These are phyloP conservation scores for Allygus modestus DNA, from an alignment of 2,888 invertebrate species.

Conservation along the genomic window DNA sequence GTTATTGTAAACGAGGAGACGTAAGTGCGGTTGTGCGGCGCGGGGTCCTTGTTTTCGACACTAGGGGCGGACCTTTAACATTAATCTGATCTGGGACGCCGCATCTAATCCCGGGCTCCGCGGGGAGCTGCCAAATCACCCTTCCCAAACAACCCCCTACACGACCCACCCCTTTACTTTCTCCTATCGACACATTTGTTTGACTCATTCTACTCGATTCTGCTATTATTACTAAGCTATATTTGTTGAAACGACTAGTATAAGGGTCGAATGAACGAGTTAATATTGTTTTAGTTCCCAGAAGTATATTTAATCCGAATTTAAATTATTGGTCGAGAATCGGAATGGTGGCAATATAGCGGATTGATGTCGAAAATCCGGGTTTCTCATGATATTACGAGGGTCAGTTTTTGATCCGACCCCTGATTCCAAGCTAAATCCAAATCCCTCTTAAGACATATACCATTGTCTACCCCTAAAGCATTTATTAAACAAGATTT, in stretches of 20 bases:
- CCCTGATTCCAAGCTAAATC: too few relatives aligned
- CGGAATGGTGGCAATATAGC: too few relatives aligned
- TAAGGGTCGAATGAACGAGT: too few relatives aligned
- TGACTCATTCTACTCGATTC: background rate
- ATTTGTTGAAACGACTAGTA: background rate
- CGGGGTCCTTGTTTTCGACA: background rate
- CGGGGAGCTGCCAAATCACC: constrained; percentile 35
- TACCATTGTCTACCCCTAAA: too few relatives aligned
- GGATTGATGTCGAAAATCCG: too few relatives aligned
- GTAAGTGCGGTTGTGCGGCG: background rate
- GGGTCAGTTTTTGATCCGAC: too few relatives aligned
- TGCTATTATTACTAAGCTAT: background rate
- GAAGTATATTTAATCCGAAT: too few relatives aligned
- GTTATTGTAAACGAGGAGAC: background rate
- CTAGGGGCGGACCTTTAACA: background rate
- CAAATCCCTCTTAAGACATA: too few relatives aligned
- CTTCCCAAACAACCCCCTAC: background rate
- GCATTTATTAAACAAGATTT: too few relatives aligned
- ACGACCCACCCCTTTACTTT: constrained; percentile 9
- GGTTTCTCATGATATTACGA: too few relatives aligned
- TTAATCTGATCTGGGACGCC: constrained; percentile 36
- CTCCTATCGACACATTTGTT: background rate
- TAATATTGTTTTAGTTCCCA: too few relatives aligned
- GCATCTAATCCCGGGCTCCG: constrained; percentile 11
- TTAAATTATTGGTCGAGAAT: too few relatives aligned